Conservation (phyloP, 1,140 invertebrate species). For the Brachystomella parvula region DNA sequence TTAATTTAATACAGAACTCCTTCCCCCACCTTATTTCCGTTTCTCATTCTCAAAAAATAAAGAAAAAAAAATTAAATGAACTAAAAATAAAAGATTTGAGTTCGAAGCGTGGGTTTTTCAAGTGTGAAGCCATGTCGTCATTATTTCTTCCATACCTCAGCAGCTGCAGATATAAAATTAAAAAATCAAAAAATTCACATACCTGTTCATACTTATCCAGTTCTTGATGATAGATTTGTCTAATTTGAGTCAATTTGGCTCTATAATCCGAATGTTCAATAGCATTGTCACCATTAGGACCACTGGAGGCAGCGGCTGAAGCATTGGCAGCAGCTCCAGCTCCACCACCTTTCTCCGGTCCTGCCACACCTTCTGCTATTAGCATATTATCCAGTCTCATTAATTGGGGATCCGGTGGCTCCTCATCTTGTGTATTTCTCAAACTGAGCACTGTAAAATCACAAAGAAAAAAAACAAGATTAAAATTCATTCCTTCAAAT, state of each 20-base stretch:
- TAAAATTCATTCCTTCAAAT: background rate
- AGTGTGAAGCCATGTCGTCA: background rate
- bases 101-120: background rate
- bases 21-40: too few species aligned
- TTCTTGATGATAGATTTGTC: constrained; percentile 98
- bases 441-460: constrained; percentile 82
- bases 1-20: too few species aligned
- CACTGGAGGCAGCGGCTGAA: constrained; percentile 70
- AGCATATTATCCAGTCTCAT: constrained; percentile 99
- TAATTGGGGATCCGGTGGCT: constrained; percentile 95
- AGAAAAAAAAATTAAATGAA: background rate
- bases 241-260: constrained; percentile 96
- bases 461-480: constrained; percentile 31
- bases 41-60: background rate
- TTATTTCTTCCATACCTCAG: background rate
- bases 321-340: constrained; percentile 83
- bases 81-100: background rate
- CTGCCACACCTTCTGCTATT: constrained; percentile 97
- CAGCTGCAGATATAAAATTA: background rate
- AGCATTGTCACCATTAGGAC: constrained; percentile 69
- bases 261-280: constrained; percentile 99
- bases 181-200: background rate
- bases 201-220: constrained; percentile 98
- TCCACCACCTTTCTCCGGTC: constrained; percentile 92
- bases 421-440: constrained; percentile 94